Evolutionary conservation across 2,888 invertebrate genomes (phyloP).

Genomic region (Euzetes globulus): DNA sequence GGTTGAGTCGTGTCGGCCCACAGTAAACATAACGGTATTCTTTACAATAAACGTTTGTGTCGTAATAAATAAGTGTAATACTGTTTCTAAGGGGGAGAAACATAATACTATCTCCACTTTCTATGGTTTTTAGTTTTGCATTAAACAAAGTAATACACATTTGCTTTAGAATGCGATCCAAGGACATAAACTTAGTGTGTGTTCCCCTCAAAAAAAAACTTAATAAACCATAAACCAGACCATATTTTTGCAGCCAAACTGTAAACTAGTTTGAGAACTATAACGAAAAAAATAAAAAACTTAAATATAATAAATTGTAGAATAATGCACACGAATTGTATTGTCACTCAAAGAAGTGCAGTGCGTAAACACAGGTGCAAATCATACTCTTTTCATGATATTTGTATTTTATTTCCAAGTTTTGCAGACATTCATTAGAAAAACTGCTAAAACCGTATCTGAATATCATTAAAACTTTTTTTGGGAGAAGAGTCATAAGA

Average conservation of each 20-base stretch:
- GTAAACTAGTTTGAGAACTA: not conserved
- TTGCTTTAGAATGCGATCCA: conserved; percentile 19
- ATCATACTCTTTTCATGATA: conserved; percentile 10
- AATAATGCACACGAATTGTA: conserved; percentile 13
- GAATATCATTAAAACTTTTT: conserved; percentile 18
- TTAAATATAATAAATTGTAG: conserved; percentile 13
- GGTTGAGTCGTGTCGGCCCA: not conserved
- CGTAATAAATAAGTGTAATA: conserved; percentile 18
- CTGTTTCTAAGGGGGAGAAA: conserved; percentile 18
- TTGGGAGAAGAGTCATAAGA: conserved; percentile 20
- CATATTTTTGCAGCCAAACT: not conserved
- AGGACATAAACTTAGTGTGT: conserved; percentile 25
- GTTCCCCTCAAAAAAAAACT: not conserved
- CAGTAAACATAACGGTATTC: conserved; percentile 2
- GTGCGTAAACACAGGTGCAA: conserved; percentile 30
- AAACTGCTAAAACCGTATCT: not conserved
- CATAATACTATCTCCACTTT: conserved; percentile 15
- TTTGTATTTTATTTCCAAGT: not conserved
- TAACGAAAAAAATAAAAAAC: not conserved
- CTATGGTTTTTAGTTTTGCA: conserved; percentile 14
- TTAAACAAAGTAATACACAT: conserved; percentile 29
- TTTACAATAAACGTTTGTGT: not conserved
- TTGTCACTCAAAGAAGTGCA: conserved; percentile 30
- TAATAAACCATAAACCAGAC: not conserved
- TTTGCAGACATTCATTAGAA: conserved; percentile 6